These are phyloP conservation scores for Nothoprocta perdicaria DNA, from an alignment of 2,113 vertebrate species.

Conservation along the genomic window DNA sequence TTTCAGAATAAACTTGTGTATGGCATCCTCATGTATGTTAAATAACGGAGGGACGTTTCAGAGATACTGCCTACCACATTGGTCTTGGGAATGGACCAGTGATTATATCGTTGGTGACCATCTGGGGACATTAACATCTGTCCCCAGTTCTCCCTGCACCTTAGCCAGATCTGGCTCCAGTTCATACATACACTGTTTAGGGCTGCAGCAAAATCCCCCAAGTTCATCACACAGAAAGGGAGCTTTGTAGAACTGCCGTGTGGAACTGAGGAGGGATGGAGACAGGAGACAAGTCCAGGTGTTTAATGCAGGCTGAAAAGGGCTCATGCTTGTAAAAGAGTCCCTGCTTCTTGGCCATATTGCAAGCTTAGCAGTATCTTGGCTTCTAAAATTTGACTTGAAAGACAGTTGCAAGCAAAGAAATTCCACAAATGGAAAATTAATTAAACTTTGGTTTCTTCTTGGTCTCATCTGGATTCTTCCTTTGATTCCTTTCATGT, in stretches of 20 bases:
- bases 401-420: conserved; percentile 29
- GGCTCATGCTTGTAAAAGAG: not conserved
- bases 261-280: not conserved
- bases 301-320: not conserved
- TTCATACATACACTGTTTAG: not conserved
- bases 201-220: not conserved
- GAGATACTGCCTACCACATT: not conserved
- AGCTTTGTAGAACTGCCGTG: not conserved
- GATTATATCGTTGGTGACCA: not conserved
- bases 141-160: not conserved
- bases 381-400: conserved; percentile 24
- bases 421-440: conserved; percentile 60
- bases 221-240: not conserved
- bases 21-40: conserved; percentile 26
- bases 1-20: not conserved
- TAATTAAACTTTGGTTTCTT: conserved; percentile 57
- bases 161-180: not conserved
- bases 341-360: not conserved
- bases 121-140: not conserved
- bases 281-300: not conserved
- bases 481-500: conserved; percentile 40
- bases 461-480: conserved; percentile 10
- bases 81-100: not conserved
- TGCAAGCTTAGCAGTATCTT: not conserved
- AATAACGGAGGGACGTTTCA: not conserved